Evolutionary conservation across 2,113 vertebrate genomes (phyloP).

Genomic region (Muscicapa adusta): DNA sequence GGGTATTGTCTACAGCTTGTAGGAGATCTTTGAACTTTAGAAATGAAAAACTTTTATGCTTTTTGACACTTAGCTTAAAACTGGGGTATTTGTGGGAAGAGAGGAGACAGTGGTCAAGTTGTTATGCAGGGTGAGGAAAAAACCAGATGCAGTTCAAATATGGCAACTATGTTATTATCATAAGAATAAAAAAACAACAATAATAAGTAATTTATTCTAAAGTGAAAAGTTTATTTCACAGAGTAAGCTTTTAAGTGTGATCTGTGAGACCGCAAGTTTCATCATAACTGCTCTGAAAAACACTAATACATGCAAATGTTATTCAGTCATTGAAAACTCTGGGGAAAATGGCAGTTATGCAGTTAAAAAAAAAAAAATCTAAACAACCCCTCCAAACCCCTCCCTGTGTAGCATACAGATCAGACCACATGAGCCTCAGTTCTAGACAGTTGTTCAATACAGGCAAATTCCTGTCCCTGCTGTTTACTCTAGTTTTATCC

Average conservation of each 20-base stretch:
- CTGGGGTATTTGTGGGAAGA: not conserved
- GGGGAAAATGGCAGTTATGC: not conserved
- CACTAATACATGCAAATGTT: not conserved
- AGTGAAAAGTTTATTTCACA: not conserved
- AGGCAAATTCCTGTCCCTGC: not conserved
- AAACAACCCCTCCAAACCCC: rapidly evolving
- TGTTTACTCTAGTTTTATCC: not conserved
- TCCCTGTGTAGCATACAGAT: not conserved
- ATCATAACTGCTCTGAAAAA: not conserved
- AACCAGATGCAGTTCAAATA: not conserved
- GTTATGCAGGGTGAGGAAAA: not conserved
- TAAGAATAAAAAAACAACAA: not conserved
- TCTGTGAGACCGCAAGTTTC: not conserved
- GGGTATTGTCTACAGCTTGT: not conserved
- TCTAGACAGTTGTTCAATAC: not conserved
- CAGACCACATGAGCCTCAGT: not conserved
- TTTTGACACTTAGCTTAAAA: not conserved
- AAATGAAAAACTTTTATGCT: not conserved
- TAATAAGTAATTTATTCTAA: not conserved
- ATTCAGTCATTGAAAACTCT: not conserved
- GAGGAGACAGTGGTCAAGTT: not conserved
- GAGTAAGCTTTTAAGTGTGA: not conserved
- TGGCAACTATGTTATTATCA: not conserved
- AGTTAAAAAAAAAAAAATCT: not conserved
- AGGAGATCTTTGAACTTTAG: not conserved